Conservation (phyloP, 2,888 invertebrate species). For the Sepioteuthis lessoniana region DNA sequence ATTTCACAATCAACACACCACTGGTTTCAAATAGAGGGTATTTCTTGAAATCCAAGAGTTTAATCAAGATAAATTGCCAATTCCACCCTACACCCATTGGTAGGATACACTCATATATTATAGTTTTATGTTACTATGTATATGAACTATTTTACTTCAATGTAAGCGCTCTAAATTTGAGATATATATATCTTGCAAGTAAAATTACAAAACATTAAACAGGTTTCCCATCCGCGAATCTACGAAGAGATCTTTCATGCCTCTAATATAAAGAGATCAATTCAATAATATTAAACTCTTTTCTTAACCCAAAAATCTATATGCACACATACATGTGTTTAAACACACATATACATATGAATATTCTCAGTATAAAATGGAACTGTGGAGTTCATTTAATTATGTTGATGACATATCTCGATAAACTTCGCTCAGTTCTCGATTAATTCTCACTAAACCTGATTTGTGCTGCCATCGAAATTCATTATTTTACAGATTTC, state of each 20-base stretch:
- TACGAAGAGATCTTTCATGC: neutral
- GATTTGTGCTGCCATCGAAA: neutral
- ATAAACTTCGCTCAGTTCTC: neutral
- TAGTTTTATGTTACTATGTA: too few relatives aligned
- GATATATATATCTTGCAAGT: too few relatives aligned
- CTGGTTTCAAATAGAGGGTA: too few relatives aligned
- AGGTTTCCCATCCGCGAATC: neutral
- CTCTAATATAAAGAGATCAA: neutral
- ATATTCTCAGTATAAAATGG: neutral
- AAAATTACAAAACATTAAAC: neutral
- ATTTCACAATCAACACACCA: too few relatives aligned
- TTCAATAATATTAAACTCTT: neutral
- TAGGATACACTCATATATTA: too few relatives aligned
- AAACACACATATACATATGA: neutral
- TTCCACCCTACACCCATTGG: too few relatives aligned
- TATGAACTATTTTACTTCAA: too few relatives aligned
- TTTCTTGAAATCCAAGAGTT: too few relatives aligned
- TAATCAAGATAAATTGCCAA: too few relatives aligned
- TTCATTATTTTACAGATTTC: neutral
- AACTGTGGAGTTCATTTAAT: neutral
- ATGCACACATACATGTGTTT: neutral
- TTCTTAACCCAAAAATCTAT: neutral
- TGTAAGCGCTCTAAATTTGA: too few relatives aligned
- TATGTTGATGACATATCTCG: neutral
- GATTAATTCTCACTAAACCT: neutral